Base-by-base conservation (phyloP, 1,140 invertebrate species). In the Psilanteris sp. region DNA sequence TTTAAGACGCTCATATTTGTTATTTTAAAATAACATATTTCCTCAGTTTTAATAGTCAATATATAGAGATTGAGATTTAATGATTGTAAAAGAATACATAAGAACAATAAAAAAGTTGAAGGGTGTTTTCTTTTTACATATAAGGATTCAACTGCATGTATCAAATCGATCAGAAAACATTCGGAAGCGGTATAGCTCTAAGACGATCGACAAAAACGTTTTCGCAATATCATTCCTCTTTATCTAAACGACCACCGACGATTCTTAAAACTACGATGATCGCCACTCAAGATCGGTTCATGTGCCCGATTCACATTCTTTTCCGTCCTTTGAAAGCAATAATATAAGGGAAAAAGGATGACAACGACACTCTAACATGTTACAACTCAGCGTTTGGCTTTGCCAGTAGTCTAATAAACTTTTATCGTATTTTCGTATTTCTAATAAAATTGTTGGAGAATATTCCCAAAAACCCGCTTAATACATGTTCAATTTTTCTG, bases 171-270 rank as follows among this genome's bases (percentile, higher is more conserved):
- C 37, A 14, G 10, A 62, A 68, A 62, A 26, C 31, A 46, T 64
- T 70, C 68, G 57, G n/a, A 73, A 70, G 55, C 46, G 55, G 43
- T 77, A 80, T 80, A 78, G 67, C 46, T 81, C 79, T 68, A 29
- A 37, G 68, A 66, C 57, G 62, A 67, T 70, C 59, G 52, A 55
- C 48, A 48, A 61, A 59, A 68, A 55, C 43, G 52, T 70, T 77
- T 44, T 46, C 7, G 48, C 62, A 76, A 77, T 80, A 79, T 79
- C 72, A 71, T 78, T 36, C 64, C 62, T 70, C 46, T 78, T 83
- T 81, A 79, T 81, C 76, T 77, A 79, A 80, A 81, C 75, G 76
- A 81, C 64, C 66, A 13, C 10, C 55, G 43, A 76, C 64, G 77
- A 78, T 74, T 79, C 72, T 72, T 55, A 64, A 67, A 78, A 77